Evolutionary conservation across 1,140 invertebrate genomes (phyloP), one percentile per base, ranked within the genome.

Genomic region (Monochamus saltuarius): DNA sequence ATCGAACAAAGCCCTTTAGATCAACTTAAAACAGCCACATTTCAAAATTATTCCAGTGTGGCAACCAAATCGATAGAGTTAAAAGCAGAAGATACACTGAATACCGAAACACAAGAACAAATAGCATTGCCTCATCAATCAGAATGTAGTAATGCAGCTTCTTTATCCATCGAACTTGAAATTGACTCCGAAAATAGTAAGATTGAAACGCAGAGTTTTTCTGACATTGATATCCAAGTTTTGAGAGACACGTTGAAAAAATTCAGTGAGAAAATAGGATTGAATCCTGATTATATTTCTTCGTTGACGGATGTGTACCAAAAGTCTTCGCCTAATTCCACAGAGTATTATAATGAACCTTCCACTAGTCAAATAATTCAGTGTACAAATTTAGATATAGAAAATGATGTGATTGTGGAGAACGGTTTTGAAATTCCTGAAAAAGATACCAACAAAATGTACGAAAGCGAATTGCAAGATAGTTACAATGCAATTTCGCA

Each of bases 391-490:
- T 29, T 29, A 29, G 22, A 29, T 29, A 3, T 29, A 29, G 22
- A 29, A 29, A 6, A 29, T 2, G 22, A 47, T 8, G 17, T 7
- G 11, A 8, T 29, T n/a, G 10, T 17, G 8, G 17, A 9, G 7
- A 11, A 16, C 7, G 45, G 45, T 13, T 29, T 47, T 47, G 19
- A 47, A 11, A 47, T 47, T 11, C 45, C 45, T 17, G 45, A 17
- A 19, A 47, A 11, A n/a, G 45, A 47, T 47, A 47, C 45, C 2
- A 40, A 40, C 14, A n/a, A n/a, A 11, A 11, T 8, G 4, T 40
- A 2, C 8, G 14, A 40, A n/a, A 40, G 8, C 8, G 14, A n/a
- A 40, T 40, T 8, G 4, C 39, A 14, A 2, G 11, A 14, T 2
- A 14, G 8, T n/a, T 13, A 16, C 7, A 2, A 40, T 13, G 14